Conservation (phyloP, 1,140 invertebrate species). For the Bombus terrestris region DNA sequence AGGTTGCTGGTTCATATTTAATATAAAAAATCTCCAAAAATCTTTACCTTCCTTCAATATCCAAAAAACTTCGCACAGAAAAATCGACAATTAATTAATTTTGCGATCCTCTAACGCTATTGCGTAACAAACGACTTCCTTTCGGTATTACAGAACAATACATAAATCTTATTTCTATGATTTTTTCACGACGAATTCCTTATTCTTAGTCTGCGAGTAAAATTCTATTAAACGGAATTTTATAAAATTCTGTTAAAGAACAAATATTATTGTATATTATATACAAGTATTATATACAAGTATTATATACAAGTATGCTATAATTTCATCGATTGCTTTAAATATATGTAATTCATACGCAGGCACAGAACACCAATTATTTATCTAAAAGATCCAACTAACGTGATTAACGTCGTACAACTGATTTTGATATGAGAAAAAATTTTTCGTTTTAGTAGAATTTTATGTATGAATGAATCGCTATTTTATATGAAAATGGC, state of each 20-base stretch:
- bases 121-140: slow-evolving; percentile 2
- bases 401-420: not conserved
- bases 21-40: not conserved
- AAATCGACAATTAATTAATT: not conserved
- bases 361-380: not conserved
- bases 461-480: not conserved
- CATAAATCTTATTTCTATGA: slow-evolving; percentile 6
- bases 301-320: too few relatives aligned
- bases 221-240: not conserved
- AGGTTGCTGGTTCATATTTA: not conserved
- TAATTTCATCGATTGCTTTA: not conserved
- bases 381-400: not conserved
- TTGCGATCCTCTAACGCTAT: not conserved
- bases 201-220: not conserved
- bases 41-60: not conserved
- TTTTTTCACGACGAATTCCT: not conserved
- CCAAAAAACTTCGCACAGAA: not conserved
- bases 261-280: not conserved
- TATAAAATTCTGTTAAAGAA: not conserved
- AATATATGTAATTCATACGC: not conserved
- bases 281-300: too few relatives aligned
- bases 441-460: not conserved
- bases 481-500: not conserved
- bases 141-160: not conserved
- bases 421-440: not conserved